phyloP scores from a whole-genome alignment of 2,797 vertebrate species.

The Lepidocolaptes lacrymiger region DNA sequence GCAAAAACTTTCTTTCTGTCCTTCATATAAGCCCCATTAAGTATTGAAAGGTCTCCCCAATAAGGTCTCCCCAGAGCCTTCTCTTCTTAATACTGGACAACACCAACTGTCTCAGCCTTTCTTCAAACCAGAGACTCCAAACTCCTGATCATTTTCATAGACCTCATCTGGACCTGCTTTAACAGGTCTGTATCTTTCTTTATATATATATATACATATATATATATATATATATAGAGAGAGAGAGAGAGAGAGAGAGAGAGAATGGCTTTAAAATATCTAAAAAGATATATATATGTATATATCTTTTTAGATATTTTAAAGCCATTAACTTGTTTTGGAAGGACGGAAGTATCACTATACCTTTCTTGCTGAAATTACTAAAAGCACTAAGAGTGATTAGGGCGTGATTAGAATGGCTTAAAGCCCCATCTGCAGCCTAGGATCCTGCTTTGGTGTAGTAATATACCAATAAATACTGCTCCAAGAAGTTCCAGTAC shows the following conservation, averaged over 20 bases:
- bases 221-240: too few species aligned
- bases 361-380: background rate
- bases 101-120: accelerated
- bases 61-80: background rate
- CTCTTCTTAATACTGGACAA: background rate
- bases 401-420: background rate
- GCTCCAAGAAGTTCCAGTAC: background rate
- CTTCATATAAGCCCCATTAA: background rate
- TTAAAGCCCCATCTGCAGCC: background rate
- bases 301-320: background rate
- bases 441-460: background rate
- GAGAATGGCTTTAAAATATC: too few species aligned
- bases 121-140: background rate
- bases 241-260: too few species aligned
- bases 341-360: background rate
- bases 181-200: background rate
- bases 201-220: background rate
- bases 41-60: background rate
- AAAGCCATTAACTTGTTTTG: background rate
- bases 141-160: background rate
- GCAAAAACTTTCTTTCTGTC: background rate
- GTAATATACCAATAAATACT: background rate
- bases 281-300: background rate
- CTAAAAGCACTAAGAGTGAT: background rate
- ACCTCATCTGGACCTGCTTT: background rate